Percentiles rank a stretch among this genome's conserved stretches.
Conservation (phyloP, 2,113 vertebrate species). For the Osmerus mordax region DNA sequence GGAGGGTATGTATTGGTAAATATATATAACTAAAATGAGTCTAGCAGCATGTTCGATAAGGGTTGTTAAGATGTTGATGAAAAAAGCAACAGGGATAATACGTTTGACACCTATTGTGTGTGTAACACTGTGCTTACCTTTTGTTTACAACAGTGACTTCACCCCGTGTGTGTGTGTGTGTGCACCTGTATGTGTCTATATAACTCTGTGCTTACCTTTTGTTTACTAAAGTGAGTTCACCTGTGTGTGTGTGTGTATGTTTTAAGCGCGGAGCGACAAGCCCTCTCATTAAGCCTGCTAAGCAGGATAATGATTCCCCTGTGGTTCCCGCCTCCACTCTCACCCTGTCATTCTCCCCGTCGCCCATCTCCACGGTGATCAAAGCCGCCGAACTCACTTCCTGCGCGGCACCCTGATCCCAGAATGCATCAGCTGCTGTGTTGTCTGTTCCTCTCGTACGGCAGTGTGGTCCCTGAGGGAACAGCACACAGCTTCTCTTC, state of each 20-base stretch:
- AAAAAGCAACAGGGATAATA: neutral
- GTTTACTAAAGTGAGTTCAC: neutral
- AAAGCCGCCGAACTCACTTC: slow-evolving; percentile 66
- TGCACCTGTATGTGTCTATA: neutral
- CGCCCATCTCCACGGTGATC: slow-evolving; percentile 66
- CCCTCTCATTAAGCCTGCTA: slow-evolving; percentile 72
- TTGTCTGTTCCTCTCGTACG: no score
- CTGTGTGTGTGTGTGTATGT: slow-evolving; percentile 23
- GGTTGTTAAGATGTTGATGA: neutral
- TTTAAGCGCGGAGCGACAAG: slow-evolving; percentile 3
- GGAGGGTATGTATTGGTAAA: no score
- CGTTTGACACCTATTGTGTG: neutral
- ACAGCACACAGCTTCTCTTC: no score
- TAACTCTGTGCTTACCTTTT: slow-evolving; percentile 10
- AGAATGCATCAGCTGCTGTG: no score
- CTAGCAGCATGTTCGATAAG: no score
- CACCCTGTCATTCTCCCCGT: slow-evolving; percentile 62
- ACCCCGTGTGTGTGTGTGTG: neutral
- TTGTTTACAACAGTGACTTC: neutral
- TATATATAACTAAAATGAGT: no score
- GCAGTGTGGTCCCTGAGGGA: no score
- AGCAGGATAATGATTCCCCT: slow-evolving; percentile 73
- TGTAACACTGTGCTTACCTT: no score
- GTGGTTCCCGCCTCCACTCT: slow-evolving; percentile 49
- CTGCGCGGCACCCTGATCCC: slow-evolving; percentile 33